Conservation (phyloP, 30 jellyfish, hydroid and myxozoan genomes). For the Pelagia noctiluca region DNA sequence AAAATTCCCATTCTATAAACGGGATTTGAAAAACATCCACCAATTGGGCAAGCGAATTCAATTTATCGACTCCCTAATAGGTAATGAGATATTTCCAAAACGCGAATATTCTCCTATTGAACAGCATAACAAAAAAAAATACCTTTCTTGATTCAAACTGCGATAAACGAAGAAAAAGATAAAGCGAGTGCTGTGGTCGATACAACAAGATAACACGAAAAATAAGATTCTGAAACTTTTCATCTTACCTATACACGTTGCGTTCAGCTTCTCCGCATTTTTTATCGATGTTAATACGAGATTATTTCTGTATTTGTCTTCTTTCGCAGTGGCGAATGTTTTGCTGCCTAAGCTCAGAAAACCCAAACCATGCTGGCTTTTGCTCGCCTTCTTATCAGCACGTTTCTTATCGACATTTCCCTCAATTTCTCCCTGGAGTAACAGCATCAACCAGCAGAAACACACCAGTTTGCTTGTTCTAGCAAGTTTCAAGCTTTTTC, state of each 20-base stretch:
- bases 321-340: conserved; percentile 36
- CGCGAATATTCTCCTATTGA: too few relatives aligned
- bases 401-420: conserved; percentile 34
- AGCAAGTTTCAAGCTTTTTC: background rate
- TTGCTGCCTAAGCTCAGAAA: conserved; percentile 58
- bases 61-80: too few relatives aligned
- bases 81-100: too few relatives aligned
- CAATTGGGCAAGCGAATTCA: too few relatives aligned
- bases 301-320: conserved; percentile 61
- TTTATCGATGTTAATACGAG: conserved; percentile 49
- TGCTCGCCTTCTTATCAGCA: background rate
- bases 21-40: too few relatives aligned
- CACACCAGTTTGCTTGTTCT: background rate
- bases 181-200: too few relatives aligned
- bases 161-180: too few relatives aligned
- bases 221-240: too few relatives aligned
- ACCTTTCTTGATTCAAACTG: too few relatives aligned
- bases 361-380: conserved; percentile 58
- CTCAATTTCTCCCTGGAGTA: background rate
- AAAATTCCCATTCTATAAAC: too few relatives aligned
- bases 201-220: too few relatives aligned
- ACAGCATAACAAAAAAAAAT: too few relatives aligned
- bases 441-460: background rate
- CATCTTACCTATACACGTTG: conserved; percentile 92
- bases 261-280: conserved; percentile 67